Evolutionary conservation across 2,888 invertebrate species (phyloP), one percentile per base, ranked within the genome.

Genomic region (Cephus pygmeus): DNA sequence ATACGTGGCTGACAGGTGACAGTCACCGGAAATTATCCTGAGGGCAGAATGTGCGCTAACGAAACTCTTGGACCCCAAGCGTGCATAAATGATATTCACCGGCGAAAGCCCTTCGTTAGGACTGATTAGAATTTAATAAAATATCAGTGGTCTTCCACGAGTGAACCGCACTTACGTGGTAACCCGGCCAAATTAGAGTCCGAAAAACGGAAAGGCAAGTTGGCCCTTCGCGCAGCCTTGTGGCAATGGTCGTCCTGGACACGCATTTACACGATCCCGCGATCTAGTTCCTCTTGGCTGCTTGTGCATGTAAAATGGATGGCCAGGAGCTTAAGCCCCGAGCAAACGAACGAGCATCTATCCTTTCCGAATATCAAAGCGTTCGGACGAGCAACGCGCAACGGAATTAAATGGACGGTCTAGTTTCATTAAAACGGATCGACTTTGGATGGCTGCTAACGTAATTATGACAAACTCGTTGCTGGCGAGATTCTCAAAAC

Each of bases 111-210:
- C 75, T 76, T 75, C 71, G 78, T 73, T 69, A 76, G 34, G 73
- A 34, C 79, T 79, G 76, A 79, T 79, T 79, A 79, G 74, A 76
- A 76, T 79, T 79, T 76, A 79, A 79, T 79, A 79, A 79, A 79
- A 79, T 76, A 79, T 79, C n/a, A 74, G 30, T 12, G 74, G 35
- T 4, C 2, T 15, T 33, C 31, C 31, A 34, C 12, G 71, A 71
- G 71, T 15, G 30, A 71, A 30, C 34, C 9, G n/a, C 9, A n/a
- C 36, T 34, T 12, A 35, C 36, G 74, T 11, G 74, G 23, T 23
- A 23, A 34, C 34, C 35, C 31, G 35, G 12, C 34, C 15, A 12
- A 74, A 23, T 74, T 74, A 74, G 74, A 35, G 34, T 71, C 31
- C 33, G 31, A 34, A 31, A 23, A 71, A 34, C 33, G 71, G 12